Evolutionary conservation across 2,888 invertebrate genomes (phyloP), one percentile per base, ranked within the genome.

Genomic region (Shargacucullia verbasci): DNA sequence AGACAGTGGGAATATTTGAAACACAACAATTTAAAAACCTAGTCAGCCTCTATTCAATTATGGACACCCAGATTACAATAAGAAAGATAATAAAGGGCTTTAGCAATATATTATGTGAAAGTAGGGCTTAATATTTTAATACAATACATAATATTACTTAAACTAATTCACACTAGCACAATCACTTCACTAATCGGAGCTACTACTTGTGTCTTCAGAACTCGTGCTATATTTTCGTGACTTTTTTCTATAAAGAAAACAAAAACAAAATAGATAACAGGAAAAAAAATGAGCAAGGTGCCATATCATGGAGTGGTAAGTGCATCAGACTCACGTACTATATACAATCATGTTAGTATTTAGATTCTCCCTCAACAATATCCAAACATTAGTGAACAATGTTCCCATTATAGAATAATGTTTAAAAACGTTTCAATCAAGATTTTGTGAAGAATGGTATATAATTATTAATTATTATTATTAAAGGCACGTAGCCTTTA

Each of bases 201-300:
- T 88, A 90, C 88, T 89, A 89, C 88, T 90, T 74, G 90, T 87
- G 88, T 90, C 92, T 88, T 87, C 90, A 71, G 91, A 90, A 82
- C 92, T 90, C 87, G 91, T 90, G 89, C 91, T 92, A 91, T 87
- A 86, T 78, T 89, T 90, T 87, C 93, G 90, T 80, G 90, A 87
- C 79, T 90, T 92, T 91, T 90, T 91, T 92, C 95, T 95, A 94
- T 90, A 95, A 94, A 86, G 84, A 87, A 84, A 85, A 85, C 86
- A 80, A 85, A 83, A 85, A 70, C 76, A 84, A 81, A 82, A 83
- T 78, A 86, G 77, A 81, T 78, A 84, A 79, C 73, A 76, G 66
- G 70, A 78, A 79, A 81, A 73, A 74, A 70, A 13, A 68, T 45
- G 38, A 64, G 61, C 54, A 60, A 64, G 68, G 76, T 84, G 83